Percentiles rank a stretch among this genome's conserved stretches.
Conservation (phyloP, 2,113 vertebrate genomes). For the Antechinus flavipes region DNA sequence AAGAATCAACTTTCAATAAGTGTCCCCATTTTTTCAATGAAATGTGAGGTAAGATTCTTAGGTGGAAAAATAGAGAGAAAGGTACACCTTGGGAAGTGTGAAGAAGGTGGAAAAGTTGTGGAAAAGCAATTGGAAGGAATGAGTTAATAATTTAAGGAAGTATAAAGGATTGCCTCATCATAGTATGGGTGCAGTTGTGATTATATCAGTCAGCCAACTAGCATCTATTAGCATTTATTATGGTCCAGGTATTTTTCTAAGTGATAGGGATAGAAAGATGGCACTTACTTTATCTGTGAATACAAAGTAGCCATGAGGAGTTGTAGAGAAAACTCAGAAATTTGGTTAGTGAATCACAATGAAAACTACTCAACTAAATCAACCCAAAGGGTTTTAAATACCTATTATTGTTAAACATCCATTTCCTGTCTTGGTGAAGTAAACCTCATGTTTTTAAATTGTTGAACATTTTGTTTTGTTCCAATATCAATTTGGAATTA, state of each 20-base stretch:
- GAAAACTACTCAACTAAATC: not conserved
- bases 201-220: not conserved
- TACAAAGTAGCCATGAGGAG: not conserved
- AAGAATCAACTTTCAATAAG: not conserved
- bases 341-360: not conserved
- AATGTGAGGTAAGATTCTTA: not conserved
- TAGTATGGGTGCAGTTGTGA: not conserved
- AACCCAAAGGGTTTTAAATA: not conserved
- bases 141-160: not conserved
- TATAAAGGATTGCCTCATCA: not conserved
- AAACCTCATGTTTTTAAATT: not conserved
- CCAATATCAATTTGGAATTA: not conserved
- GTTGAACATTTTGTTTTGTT: not conserved
- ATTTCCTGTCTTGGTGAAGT: not conserved
- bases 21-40: not conserved
- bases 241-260: not conserved
- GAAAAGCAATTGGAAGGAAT: not conserved
- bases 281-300: not conserved
- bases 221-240: not conserved
- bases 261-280: not conserved
- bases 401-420: not conserved
- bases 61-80: not conserved
- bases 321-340: not conserved
- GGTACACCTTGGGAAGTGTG: not conserved
- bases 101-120: not conserved